Base-by-base conservation (phyloP, 2,113 vertebrate species). In the Coreoperca whiteheadi region DNA sequence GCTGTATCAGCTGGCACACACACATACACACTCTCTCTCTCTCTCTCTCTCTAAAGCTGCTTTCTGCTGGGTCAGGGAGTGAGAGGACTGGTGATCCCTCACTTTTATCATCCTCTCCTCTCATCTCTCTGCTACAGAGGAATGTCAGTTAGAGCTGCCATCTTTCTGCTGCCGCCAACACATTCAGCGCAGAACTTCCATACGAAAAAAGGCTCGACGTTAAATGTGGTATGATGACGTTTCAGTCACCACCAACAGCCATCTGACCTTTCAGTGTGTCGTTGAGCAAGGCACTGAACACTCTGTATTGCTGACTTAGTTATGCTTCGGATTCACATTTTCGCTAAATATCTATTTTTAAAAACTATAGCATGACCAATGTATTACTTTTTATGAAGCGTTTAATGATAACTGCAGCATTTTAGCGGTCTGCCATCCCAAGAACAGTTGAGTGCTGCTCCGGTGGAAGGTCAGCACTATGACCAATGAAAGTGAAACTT, bases 21-120 rank as follows among this genome's bases (percentile, higher is more conserved):
- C 73, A 60, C 71, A 70, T 66, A 51, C 68, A 32, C 72, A 61
- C 68, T 21, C 67, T 23, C 63, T 32, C 70, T 23, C 69, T n/a
- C 70, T 54, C 67, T 30, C 70, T 46, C 46, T 11, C 60, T n/a
- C 20, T 34, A 54, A 87, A 88, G 83, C 87, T 69, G 77, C 87
- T 89, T 61, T 74, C 57, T 77, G 86, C 73, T 71, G 82, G 77
- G 60, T 82, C 73, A 81, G 74, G 67, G 10, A 84, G 48, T 69
- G 65, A 81, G 67, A 89, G 18, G 67, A 85, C 37, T 39, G 59
- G 28, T 74, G 51, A 79, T 81, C 85, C 57, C 74, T 82, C 74
- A 14, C 73, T 14, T 60, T 77, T 30, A 78, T 74, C 82, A 56
- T 74, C 77, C 12, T 23, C 32, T 48, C 30, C 20, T 23, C 72